Base-by-base conservation (phyloP, 1,140 invertebrate genomes). In the Lucilia cuprina region DNA sequence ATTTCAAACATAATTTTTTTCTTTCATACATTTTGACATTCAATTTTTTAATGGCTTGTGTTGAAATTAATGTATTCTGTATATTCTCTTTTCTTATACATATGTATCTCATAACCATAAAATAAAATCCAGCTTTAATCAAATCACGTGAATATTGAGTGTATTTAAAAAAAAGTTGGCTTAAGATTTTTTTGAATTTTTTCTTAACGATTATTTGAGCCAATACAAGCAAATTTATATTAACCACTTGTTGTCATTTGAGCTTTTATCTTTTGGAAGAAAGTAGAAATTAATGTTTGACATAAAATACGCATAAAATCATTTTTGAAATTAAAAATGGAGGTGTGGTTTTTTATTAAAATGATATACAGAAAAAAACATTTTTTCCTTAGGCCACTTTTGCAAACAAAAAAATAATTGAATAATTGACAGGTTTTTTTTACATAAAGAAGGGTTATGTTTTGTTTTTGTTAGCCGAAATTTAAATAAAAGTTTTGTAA, bases 221-320 rank as follows among this genome's bases (percentile, higher is more conserved):
- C n/a, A 70, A 70, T 70, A 70, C 19, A 70, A 70, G 17, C n/a
- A 70, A 70, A 12, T 70, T 70, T 70, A 21, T 70, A 70, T 70
- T 21, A 25, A 70, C n/a, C 65, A 70, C 65, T 70, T 70, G 65
- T 70, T 70, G 65, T 70, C 25, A 70, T 70, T 70, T 70, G 19
- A 70, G 65, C 65, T 70, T 70, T 19, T 70, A 41, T 41, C 55
- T 41, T 25, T 70, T 70, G 25, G 21, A 70, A 70, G 65, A 70
- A 70, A 70, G 65, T 70, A 70, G 65, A 70, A 70, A 70, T 70
- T 70, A 70, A 70, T 70, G 65, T 70, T 70, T 70, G 65, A 25
- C 65, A 70, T 70, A 70, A 70, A 70, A 70, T 60, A n/a, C 55
- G 55, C 14, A 60, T 60, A 70, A 21, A 70, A 21, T 65, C 2